phyloP scores from a whole-genome alignment of 2,888 invertebrate species.

The Drosophila neutralis region DNA sequence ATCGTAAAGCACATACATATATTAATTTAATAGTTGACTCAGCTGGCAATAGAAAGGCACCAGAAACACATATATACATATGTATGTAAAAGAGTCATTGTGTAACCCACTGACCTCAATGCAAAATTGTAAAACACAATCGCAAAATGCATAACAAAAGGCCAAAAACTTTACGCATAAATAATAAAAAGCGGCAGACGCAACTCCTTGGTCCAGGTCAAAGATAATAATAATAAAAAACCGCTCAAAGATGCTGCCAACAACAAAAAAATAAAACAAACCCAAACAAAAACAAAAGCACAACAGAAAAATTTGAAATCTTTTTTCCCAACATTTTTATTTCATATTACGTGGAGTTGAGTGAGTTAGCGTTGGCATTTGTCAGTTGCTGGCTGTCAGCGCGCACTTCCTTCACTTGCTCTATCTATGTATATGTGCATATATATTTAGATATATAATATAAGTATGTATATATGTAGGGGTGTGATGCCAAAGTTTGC shows the following conservation, averaged over 20 bases:
- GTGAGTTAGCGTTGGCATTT: conserved; percentile 79
- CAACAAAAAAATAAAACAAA: conserved; percentile 27
- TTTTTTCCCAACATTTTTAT: conserved; percentile 49
- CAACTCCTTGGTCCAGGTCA: conserved; percentile 58
- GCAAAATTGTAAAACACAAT: conserved; percentile 34
- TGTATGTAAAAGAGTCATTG: conserved; percentile 8
- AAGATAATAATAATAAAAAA: conserved; percentile 77
- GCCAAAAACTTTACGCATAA: conserved; percentile 61
- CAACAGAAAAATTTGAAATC: conserved; percentile 50
- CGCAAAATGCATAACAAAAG: conserved; percentile 29
- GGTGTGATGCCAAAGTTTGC: conserved; percentile 30
- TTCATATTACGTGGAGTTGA: conserved; percentile 67
- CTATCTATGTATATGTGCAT: conserved; percentile 10
- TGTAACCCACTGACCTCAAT: conserved; percentile 39
- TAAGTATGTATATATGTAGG: conserved; percentile 1
- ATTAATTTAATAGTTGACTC: conserved; percentile 18
- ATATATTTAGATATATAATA: background rate
- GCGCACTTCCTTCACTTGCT: conserved; percentile 54
- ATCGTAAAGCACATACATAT: background rate
- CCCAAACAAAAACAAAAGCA: conserved; percentile 38
- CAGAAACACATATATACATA: background rate
- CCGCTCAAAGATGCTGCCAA: conserved; percentile 62
- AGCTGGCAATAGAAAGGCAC: conserved; percentile 1
- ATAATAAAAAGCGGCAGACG: conserved; percentile 48
- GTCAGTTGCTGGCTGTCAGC: conserved; percentile 75